phyloP scores from a whole-genome alignment of 1,140 invertebrate species.

The Andricus grossulariae region DNA sequence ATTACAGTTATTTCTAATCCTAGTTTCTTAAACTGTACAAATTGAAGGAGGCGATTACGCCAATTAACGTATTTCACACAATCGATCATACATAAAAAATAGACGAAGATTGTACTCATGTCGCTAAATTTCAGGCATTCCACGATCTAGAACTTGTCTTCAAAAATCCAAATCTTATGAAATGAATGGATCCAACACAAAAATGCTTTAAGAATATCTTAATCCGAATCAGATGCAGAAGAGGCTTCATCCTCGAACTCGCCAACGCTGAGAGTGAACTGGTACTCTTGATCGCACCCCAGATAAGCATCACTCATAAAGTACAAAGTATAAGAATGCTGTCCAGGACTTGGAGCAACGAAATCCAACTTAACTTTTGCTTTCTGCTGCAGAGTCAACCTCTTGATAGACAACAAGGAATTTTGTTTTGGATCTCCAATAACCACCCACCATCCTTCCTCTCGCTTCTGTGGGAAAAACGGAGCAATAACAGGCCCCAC shows the following conservation, averaged over 20 bases:
- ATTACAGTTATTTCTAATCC: not conserved
- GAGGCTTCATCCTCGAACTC: slow-evolving; percentile 80
- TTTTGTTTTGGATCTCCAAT: slow-evolving; percentile 97
- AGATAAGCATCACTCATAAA: slow-evolving; percentile 99
- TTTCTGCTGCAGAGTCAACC: slow-evolving; percentile 94
- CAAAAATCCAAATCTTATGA: not conserved
- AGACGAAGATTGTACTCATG: too few relatives aligned
- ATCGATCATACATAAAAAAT: too few relatives aligned
- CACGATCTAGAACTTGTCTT: slow-evolving; percentile 11
- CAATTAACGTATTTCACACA: too few relatives aligned
- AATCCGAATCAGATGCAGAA: slow-evolving; percentile 78
- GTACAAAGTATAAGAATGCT: slow-evolving; percentile 95
- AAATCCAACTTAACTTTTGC: slow-evolving; percentile 97
- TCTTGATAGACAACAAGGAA: slow-evolving; percentile 96
- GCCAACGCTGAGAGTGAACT: slow-evolving; percentile 88
- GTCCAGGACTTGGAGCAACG: slow-evolving; percentile 89
- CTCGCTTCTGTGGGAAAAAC: slow-evolving; percentile 97
- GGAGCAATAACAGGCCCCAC: slow-evolving; percentile 97
- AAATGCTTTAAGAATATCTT: slow-evolving; percentile 18
- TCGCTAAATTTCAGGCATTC: too few relatives aligned
- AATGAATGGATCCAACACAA: not conserved
- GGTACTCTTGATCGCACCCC: slow-evolving; percentile 98
- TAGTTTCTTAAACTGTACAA: slow-evolving; percentile 6
- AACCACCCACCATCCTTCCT: slow-evolving; percentile 99
- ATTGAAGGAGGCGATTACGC: not conserved